These are phyloP conservation scores for Otus sunia DNA, from an alignment of 2,113 vertebrate species.

Conservation along the genomic window DNA sequence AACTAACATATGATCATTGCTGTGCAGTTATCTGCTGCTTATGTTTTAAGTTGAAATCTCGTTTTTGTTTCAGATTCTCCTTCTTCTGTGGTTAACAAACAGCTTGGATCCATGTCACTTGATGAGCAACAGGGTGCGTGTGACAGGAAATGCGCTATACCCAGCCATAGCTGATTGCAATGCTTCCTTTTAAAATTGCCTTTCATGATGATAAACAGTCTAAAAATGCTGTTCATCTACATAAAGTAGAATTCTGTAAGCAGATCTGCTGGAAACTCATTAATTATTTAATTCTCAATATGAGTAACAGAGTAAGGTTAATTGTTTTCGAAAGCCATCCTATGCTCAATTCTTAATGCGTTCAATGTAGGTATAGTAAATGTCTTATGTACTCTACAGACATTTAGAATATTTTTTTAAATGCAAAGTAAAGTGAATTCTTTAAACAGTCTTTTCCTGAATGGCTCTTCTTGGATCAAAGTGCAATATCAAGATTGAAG, in stretches of 20 bases:
- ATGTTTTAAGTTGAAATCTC: conserved; percentile 86
- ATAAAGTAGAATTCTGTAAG: conserved; percentile 30
- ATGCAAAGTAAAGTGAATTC: not conserved
- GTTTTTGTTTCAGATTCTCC: conserved; percentile 99
- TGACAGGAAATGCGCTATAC: conserved; percentile 74
- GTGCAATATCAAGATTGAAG: not conserved
- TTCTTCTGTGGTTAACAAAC: conserved; percentile 97
- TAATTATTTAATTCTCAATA: not conserved
- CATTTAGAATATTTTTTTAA: not conserved
- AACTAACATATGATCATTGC: conserved; percentile 75
- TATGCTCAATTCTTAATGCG: not conserved
- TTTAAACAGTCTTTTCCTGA: not conserved
- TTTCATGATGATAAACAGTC: conserved; percentile 54
- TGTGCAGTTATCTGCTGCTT: conserved; percentile 80
- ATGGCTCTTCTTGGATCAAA: not conserved
- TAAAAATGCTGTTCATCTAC: conserved; percentile 51
- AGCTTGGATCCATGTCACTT: conserved; percentile 98
- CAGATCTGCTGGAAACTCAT: conserved; percentile 47
- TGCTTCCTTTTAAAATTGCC: conserved; percentile 51
- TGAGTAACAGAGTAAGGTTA: not conserved
- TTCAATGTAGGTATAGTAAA: not conserved
- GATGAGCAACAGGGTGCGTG: conserved; percentile 97
- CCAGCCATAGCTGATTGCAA: conserved; percentile 65
- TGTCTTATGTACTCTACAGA: not conserved
- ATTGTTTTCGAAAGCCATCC: conserved; percentile 25